Conservation (phyloP, 2,797 vertebrate genomes). For the Siniperca obscura region DNA sequence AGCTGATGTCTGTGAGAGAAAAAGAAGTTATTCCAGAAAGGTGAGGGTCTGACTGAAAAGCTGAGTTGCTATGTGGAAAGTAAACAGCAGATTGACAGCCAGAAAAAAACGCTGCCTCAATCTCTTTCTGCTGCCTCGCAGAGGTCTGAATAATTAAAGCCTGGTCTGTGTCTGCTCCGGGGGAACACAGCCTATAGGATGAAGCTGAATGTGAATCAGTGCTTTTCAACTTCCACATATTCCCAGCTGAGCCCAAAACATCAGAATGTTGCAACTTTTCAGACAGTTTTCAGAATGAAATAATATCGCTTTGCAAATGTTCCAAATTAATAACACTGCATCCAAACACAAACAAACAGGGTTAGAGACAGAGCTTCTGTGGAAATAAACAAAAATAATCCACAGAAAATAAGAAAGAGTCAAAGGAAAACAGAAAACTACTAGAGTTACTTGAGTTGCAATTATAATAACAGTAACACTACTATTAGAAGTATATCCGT, state of each 20-base stretch:
- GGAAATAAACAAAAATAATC: slow-evolving; percentile 11
- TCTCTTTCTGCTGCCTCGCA: slow-evolving; percentile 74
- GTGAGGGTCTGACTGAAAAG: slow-evolving; percentile 54
- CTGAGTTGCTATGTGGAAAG: slow-evolving; percentile 48
- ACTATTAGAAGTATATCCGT: background rate
- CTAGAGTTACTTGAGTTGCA: background rate
- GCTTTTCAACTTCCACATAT: slow-evolving; percentile 67
- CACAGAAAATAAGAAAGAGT: background rate
- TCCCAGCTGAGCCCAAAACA: slow-evolving; percentile 58
- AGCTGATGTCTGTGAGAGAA: slow-evolving; percentile 16
- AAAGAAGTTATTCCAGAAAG: slow-evolving; percentile 48
- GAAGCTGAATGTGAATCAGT: slow-evolving; percentile 65
- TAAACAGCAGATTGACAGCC: slow-evolving; percentile 68
- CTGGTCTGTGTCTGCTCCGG: slow-evolving; percentile 66
- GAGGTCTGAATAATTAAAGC: slow-evolving; percentile 83
- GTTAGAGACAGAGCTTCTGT: background rate
- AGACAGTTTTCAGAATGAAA: slow-evolving; percentile 34
- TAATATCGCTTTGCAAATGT: slow-evolving; percentile 45
- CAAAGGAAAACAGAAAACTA: background rate
- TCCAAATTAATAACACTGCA: slow-evolving; percentile 46
- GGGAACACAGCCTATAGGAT: slow-evolving; percentile 66
- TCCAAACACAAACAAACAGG: slow-evolving; percentile 31
- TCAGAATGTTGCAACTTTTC: slow-evolving; percentile 59
- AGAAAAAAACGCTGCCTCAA: slow-evolving; percentile 58
- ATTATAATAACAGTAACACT: background rate